A percentile compares a stretch with the other conserved stretches of the same genome.
These are phyloP conservation scores for Drosophila lowei DNA, from an alignment of 1,140 invertebrate species.

Conservation along the genomic window DNA sequence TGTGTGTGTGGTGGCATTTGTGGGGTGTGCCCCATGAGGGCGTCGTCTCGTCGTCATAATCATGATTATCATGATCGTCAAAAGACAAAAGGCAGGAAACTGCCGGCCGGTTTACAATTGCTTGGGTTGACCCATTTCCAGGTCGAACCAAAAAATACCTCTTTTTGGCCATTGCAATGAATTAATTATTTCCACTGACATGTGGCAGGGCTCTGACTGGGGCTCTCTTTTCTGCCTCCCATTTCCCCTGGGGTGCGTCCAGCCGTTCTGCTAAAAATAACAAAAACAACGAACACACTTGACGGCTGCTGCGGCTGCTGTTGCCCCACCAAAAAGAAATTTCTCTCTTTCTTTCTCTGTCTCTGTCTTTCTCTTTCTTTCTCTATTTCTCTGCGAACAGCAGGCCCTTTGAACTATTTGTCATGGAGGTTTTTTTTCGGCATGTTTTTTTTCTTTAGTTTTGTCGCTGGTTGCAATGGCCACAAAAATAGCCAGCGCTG, in stretches of 20 bases:
- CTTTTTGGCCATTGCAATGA: slow-evolving; percentile 67
- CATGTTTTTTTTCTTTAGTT: slow-evolving; percentile 18
- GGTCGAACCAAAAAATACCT: background rate
- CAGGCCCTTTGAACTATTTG: slow-evolving; percentile 70
- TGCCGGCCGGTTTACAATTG: slow-evolving; percentile 60
- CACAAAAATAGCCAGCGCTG: slow-evolving; percentile 64
- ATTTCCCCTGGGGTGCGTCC: slow-evolving; percentile 48
- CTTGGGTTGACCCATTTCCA: slow-evolving; percentile 61
- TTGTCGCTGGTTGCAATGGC: slow-evolving; percentile 44
- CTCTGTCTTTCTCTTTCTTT: background rate
- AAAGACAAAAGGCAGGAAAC: slow-evolving; percentile 64
- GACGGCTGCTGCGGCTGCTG: slow-evolving; percentile 22
- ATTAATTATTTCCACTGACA: slow-evolving; percentile 72
- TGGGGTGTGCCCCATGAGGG: slow-evolving; percentile 21
- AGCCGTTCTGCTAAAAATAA: slow-evolving; percentile 68
- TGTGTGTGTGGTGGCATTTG: slow-evolving; percentile 15
- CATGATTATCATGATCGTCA: slow-evolving; percentile 32
- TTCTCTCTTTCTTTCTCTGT: slow-evolving; percentile 4
- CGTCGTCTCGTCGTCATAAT: slow-evolving; percentile 35
- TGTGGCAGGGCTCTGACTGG: slow-evolving; percentile 23
- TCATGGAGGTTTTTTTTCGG: slow-evolving; percentile 50
- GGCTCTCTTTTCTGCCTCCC: slow-evolving; percentile 5
- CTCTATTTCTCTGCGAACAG: slow-evolving; percentile 6
- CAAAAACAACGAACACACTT: slow-evolving; percentile 58
- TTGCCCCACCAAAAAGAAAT: slow-evolving; percentile 22